phyloP scores from a whole-genome alignment of 1,140 invertebrate species.

The Hirudo medicinalis region DNA sequence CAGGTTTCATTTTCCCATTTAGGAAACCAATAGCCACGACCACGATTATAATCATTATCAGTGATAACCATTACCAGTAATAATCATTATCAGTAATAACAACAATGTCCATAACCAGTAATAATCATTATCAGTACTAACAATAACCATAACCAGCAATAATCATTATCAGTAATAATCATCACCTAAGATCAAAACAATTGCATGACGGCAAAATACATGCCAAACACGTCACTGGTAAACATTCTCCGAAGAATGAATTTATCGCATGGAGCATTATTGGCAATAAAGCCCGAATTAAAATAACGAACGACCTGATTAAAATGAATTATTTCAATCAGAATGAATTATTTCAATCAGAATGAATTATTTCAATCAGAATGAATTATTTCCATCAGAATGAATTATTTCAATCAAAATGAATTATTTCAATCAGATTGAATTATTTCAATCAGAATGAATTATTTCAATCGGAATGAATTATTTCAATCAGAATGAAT shows the following conservation, averaged over 20 bases:
- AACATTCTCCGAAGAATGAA: too few species aligned
- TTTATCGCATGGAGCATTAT: too few species aligned
- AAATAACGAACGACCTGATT: too few species aligned
- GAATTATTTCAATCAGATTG: conserved; percentile 38
- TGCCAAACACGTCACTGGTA: not conserved
- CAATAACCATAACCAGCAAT: not conserved
- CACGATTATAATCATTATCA: not conserved
- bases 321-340: not conserved
- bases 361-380: conserved; percentile 36
- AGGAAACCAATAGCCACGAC: not conserved
- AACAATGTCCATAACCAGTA: not conserved
- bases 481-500: too few species aligned
- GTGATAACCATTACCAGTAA: not conserved
- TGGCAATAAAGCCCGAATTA: too few species aligned
- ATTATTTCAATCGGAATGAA: conserved; percentile 26
- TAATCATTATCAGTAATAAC: not conserved
- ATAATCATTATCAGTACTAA: not conserved
- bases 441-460: conserved; percentile 43
- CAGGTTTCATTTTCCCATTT: not conserved
- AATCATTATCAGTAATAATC: not conserved
- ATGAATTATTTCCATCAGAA: too few species aligned
- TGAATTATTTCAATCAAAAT: conserved; percentile 40
- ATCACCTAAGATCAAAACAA: not conserved
- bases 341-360: conserved; percentile 40
- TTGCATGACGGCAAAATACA: not conserved